Base-by-base conservation (phyloP, 2,888 invertebrate species). In the Achlya flavicornis region DNA sequence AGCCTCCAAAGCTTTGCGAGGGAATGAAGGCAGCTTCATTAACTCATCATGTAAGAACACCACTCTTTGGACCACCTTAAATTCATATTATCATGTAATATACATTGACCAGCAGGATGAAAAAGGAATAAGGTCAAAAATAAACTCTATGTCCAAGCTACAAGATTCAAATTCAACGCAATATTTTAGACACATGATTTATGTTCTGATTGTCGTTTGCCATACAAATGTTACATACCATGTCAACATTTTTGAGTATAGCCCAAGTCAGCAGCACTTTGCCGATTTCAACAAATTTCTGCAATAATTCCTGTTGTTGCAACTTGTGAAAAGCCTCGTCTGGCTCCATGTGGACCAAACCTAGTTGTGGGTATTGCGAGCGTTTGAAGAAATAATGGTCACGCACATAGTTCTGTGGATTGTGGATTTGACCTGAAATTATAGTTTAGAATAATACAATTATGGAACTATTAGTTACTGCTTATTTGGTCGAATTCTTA, bases 31-130 rank as follows among this genome's bases (percentile, higher is more conserved):
- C 10, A 99, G 94, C 86, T 99, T 99, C 96, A 99, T 99, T 10
- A 99, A 94, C 88, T 99, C 99, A 82, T 99, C 99, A 87, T 99
- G 99, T 7, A 99, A 95, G 85, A 99, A 99, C 3, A 99, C 98
- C 4, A 99, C 99, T 71, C 99, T 95, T 92, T 99, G 99, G 8
- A 99, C 98, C 11, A 99, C 96, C 97, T 97, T 85, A 6, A 77
- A 75, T 0, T 43, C 43, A 11, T 53, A 16, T 38, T 64, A 19
- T 12, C 10, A 8, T 12, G 41, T 35, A 12, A n/a, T 4, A 43
- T 43, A 43, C 4, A 4, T 43, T 43, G 43, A 14, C 12, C 14
- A 14, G 14, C 43, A 10, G 12, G 4, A 4, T 12, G 7, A 7
- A 38, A 8, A 46, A 1, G 16, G 1, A 11, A 7, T 48, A 48